Base-by-base conservation (phyloP, 2,113 vertebrate genomes). In the Calyptomena viridis region DNA sequence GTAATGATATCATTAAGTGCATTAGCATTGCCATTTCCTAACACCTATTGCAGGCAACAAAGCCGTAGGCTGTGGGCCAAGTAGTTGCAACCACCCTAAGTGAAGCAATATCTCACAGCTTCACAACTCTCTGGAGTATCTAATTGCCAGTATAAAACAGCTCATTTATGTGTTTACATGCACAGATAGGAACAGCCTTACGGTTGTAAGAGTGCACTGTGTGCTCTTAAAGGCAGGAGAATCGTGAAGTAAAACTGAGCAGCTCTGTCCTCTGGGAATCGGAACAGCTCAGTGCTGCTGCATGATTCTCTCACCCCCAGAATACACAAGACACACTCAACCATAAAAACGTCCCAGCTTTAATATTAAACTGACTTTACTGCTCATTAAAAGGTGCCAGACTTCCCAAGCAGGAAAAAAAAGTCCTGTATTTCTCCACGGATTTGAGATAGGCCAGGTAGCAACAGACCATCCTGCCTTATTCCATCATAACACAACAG, bases 101-200 rank as follows among this genome's bases (percentile, higher is more conserved):
- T 46, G 19, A 69, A 95, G 93, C 88, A 87, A 77, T 93, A 93
- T 96, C 95, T 98, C 97, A 95, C 24, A 20, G 90, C 84, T 94
- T 96, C 97, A 97, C 84, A 83, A 89, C 96, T 91, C 97, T 90
- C 96, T 67, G 50, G 94, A 96, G 96, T 79, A 78, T n/a, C 90
- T 94, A 97, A 96, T 49, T 87, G 91, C 89, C 80, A 84, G 76
- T 76, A 95, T 92, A 95, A 97, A 97, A 87, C 62, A 96, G 96
- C 95, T 97, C 97, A 93, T 95, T 95, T 96, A 94, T 93, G 96
- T 91, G 95, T 90, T 90, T 97, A 95, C 95, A 84, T 82, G 94
- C 94, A 94, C 93, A 94, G 77, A 69, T 23, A 87, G 91, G 92
- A 96, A 80, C 63, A 47, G 55, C 59, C 80, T 84, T 33, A 50